These are phyloP conservation scores for Chloroceryle amazona DNA, from an alignment of 2,797 vertebrate genomes.

Conservation along the genomic window DNA sequence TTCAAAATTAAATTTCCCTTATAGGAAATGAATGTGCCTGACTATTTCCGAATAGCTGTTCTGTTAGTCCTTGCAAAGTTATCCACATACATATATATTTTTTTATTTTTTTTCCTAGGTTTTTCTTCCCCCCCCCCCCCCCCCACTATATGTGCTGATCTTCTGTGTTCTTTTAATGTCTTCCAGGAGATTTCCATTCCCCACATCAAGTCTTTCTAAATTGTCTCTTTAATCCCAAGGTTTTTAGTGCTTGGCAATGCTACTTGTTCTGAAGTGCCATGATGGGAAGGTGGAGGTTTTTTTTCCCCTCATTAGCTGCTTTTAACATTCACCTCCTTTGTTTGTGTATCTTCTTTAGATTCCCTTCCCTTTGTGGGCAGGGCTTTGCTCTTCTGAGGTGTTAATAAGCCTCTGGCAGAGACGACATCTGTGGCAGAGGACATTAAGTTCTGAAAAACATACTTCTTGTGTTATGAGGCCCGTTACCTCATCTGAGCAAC, in stretches of 20 bases:
- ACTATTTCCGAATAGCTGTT: not conserved
- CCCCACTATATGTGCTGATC: not conserved
- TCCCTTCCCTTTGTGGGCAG: conserved; percentile 75
- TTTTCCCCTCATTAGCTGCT: conserved; percentile 75
- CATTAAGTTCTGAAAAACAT: conserved; percentile 77
- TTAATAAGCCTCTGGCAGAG: conserved; percentile 78
- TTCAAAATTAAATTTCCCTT: not conserved
- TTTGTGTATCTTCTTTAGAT: conserved; percentile 79
- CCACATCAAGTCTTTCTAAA: conserved; percentile 68
- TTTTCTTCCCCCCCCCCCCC: not conserved
- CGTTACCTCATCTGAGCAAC: conserved; percentile 66
- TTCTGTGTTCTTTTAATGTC: conserved; percentile 47
- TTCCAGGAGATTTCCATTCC: conserved; percentile 70
- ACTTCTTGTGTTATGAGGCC: conserved; percentile 66
- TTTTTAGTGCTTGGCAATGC: conserved; percentile 70
- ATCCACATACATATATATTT: not conserved
- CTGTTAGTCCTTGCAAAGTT: not conserved
- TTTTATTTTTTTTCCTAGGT: not conserved
- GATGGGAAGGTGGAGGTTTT: conserved; percentile 62
- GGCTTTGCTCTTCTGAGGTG: conserved; percentile 77
- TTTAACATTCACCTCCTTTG: conserved; percentile 80
- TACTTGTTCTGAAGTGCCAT: conserved; percentile 69
- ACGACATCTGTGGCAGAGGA: conserved; percentile 78
- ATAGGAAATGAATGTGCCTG: not conserved
- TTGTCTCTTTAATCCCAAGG: conserved; percentile 73